Base-by-base conservation (phyloP, 2,113 vertebrate genomes). In the Pelecanoides urinatrix region DNA sequence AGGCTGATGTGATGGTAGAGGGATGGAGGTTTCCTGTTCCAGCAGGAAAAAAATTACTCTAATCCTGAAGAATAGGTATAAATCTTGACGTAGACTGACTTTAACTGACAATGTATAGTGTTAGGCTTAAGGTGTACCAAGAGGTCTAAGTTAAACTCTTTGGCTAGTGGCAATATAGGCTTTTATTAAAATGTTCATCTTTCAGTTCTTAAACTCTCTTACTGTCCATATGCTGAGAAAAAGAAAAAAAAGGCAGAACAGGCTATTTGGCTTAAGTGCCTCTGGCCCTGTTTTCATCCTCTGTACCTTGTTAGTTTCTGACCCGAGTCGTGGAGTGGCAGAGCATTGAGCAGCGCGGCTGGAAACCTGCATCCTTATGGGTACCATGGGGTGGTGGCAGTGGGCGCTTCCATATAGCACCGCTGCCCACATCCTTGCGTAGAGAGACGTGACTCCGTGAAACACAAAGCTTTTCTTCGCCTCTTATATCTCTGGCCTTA, bases 361-460 rank as follows among this genome's bases (percentile, higher is more conserved):
- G 47, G 47, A 70, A 15, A 34, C 1, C 2, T 4, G 3, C 2
- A 1, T 59, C 53, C 23, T 26, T 47, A 38, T 1, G 29, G 38
- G 68, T 19, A 67, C 34, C 25, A 2, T 3, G 14, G 21, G 40
- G 22, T 36, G 29, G 22, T 8, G 17, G 34, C 36, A 63, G 68
- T 2, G 1, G 17, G 42, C 7, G 3, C 50, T 75, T 34, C 27
- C 44, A 11, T 16, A 6, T 2, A 23, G 52, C 32, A 4, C 18
- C 1, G 5, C 49, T 50, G 34, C n/a, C 70, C 0, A 0, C 18
- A 2, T 9, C 47, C 42, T 53, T 2, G 1, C 6, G 1, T 6
- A 22, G 16, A 34, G 58, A 56, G 23, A 23, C 26, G 10, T 0
- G 0, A 32, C 11, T 58, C 20, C 21, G n/a, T 44, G 56, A 74